A percentile compares a stretch with the other conserved stretches of the same genome.
Conservation (phyloP, 2,113 vertebrate genomes). For the Forbesichthys agassizii region DNA sequence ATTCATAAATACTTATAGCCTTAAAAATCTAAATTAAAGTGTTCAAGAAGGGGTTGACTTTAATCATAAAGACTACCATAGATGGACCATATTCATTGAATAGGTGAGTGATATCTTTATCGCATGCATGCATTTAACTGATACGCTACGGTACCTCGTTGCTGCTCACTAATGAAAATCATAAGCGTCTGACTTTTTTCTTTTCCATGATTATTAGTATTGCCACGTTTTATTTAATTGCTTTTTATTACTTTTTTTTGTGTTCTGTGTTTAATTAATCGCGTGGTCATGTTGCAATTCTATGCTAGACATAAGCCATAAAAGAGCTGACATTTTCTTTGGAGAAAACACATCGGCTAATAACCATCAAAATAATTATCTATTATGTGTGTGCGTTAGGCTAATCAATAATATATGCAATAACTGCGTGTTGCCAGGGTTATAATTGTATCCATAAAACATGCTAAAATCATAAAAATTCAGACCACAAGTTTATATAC, state of each 20-base stretch:
- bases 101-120: constrained; percentile 69
- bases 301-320: background rate
- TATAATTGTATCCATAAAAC: too few relatives aligned
- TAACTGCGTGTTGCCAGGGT: too few relatives aligned
- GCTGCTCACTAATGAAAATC: constrained; percentile 34
- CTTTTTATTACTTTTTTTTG: background rate
- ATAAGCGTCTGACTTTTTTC: background rate
- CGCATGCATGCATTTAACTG: constrained; percentile 14
- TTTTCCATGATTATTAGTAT: constrained; percentile 20
- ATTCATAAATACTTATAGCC: constrained; percentile 82
- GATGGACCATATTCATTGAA: constrained; percentile 61
- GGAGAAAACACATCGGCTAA: too few relatives aligned
- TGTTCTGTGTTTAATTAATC: background rate
- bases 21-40: constrained; percentile 73
- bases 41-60: constrained; percentile 51
- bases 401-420: too few relatives aligned
- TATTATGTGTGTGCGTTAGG: too few relatives aligned
- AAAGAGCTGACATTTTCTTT: background rate
- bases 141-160: constrained; percentile 19
- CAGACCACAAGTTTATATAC: background rate
- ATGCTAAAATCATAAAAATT: background rate
- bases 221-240: background rate
- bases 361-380: too few relatives aligned
- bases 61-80: constrained; percentile 34
- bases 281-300: background rate